Evolutionary conservation across 2,888 invertebrate species (phyloP).

Genomic region (Steinernema carpocapsae): DNA sequence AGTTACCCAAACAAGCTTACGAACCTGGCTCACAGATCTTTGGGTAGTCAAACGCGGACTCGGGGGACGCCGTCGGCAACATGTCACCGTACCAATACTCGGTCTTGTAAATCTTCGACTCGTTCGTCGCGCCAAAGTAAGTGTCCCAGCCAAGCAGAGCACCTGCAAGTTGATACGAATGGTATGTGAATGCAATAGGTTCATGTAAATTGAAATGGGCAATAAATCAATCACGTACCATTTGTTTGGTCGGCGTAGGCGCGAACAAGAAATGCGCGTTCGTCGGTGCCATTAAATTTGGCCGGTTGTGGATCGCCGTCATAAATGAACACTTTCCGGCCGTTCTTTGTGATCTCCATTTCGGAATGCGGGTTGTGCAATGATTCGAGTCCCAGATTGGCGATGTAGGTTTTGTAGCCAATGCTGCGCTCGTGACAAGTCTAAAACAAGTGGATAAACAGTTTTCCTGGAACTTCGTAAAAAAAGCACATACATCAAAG

Average conservation of each 20-base stretch:
- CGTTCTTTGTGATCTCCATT: slow-evolving; percentile 38
- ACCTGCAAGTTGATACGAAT: slow-evolving; percentile 21
- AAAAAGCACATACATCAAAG: no score
- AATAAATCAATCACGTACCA: slow-evolving; percentile 21
- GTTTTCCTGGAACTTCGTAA: no score
- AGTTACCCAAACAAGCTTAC: not conserved
- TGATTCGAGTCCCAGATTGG: slow-evolving; percentile 24
- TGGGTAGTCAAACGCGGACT: not conserved
- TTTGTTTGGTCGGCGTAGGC: slow-evolving; percentile 38
- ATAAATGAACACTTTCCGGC: slow-evolving; percentile 38
- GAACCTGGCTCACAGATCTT: not conserved
- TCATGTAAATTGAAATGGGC: no score
- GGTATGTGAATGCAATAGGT: no score
- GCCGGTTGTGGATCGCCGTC: slow-evolving; percentile 37
- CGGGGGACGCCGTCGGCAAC: slow-evolving; percentile 6
- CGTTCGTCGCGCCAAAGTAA: slow-evolving; percentile 32
- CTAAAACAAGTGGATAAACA: slow-evolving; percentile 20
- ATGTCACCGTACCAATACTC: slow-evolving; percentile 21
- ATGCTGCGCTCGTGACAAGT: not conserved
- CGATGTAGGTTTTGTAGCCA: slow-evolving; percentile 32
- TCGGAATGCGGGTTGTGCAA: slow-evolving; percentile 41
- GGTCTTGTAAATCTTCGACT: slow-evolving; percentile 31
- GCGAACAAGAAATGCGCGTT: slow-evolving; percentile 36
- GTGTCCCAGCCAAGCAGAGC: slow-evolving; percentile 37
- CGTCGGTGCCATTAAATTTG: slow-evolving; percentile 20